Conservation (phyloP, 2,888 invertebrate species). For the Nezara viridula region DNA sequence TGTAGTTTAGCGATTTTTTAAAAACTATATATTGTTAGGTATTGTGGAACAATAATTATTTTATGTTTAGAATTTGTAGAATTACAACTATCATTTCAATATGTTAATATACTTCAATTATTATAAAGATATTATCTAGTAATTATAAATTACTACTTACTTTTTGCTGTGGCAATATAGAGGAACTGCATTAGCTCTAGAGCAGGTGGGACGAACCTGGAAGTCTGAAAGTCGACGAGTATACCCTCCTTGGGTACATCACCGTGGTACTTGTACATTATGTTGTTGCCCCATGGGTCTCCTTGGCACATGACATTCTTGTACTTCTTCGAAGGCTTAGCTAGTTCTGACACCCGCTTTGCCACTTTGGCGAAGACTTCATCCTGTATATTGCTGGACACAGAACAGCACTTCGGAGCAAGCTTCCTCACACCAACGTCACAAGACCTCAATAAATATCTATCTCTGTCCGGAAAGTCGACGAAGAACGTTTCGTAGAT, state of each 20-base stretch:
- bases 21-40: no score
- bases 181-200: constrained; percentile 61
- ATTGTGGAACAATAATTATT: no score
- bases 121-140: no score
- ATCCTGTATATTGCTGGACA: constrained; percentile 4
- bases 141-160: constrained; percentile 13
- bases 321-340: constrained; percentile 56
- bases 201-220: constrained; percentile 61
- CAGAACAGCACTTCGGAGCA: constrained; percentile 14
- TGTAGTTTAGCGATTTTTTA: no score
- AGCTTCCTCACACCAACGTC: constrained; percentile 54
- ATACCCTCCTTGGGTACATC: constrained; percentile 57
- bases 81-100: no score
- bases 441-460: constrained; percentile 53
- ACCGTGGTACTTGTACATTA: constrained; percentile 61
- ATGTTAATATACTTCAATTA: no score
- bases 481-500: constrained; percentile 59
- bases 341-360: background rate
- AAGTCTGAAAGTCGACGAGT: constrained; percentile 62
- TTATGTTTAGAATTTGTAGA: no score
- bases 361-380: constrained; percentile 50
- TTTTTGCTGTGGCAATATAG: constrained; percentile 58
- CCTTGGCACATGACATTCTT: constrained; percentile 62
- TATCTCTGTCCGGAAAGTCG: constrained; percentile 25
- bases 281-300: constrained; percentile 63